Evolutionary conservation across 2,797 vertebrate genomes (phyloP).

Genomic region (Myotis daubentonii): DNA sequence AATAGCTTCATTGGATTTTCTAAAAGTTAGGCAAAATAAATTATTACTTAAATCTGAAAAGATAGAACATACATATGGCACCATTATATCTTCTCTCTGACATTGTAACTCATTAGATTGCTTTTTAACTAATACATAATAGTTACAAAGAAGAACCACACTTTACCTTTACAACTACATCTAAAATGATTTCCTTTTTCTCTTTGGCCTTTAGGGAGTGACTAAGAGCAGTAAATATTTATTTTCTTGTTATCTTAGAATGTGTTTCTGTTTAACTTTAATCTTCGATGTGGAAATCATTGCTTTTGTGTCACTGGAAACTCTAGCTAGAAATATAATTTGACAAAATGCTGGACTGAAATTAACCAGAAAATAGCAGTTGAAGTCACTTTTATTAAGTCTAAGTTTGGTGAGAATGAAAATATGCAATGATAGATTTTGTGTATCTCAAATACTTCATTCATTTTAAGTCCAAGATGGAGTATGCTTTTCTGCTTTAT

Average conservation of each 20-base stretch:
- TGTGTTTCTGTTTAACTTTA: conserved; percentile 27
- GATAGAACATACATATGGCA: neutral
- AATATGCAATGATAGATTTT: neutral
- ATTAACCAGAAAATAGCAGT: conserved; percentile 43
- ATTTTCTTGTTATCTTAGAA: conserved; percentile 13
- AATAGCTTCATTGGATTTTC: neutral
- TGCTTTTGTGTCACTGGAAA: conserved; percentile 15
- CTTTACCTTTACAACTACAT: neutral
- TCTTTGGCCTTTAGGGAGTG: neutral
- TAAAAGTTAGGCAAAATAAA: neutral
- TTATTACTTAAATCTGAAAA: neutral
- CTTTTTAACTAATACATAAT: neutral
- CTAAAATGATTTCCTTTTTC: conserved; percentile 49
- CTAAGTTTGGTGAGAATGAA: conserved; percentile 43
- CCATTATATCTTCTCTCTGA: neutral
- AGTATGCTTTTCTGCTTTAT: neutral
- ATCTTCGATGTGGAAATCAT: conserved; percentile 25
- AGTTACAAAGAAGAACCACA: neutral
- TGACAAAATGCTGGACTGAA: conserved; percentile 63
- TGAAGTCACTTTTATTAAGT: conserved; percentile 51
- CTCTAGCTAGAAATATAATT: conserved; percentile 45
- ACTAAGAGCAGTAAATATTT: neutral
- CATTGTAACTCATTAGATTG: neutral
- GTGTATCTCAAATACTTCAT: neutral
- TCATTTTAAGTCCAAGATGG: neutral